These are phyloP conservation scores for Horisme vitalbata DNA, from an alignment of 2,888 invertebrate species.

Conservation along the genomic window DNA sequence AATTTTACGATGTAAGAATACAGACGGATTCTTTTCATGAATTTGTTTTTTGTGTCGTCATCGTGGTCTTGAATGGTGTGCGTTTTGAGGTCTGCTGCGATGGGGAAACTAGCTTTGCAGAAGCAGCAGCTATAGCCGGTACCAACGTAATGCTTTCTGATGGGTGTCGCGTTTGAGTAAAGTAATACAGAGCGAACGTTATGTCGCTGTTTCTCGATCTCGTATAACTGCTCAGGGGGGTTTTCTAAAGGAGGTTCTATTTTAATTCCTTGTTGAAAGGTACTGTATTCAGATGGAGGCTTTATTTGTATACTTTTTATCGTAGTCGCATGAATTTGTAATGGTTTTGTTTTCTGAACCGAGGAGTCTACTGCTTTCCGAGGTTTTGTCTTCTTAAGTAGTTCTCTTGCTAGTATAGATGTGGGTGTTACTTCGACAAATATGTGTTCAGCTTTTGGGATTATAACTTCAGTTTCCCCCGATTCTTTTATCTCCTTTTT, in stretches of 20 bases:
- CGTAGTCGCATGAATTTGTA: neutral
- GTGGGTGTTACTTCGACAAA: neutral
- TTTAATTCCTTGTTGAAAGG: neutral
- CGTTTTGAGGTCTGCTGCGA: slow-evolving; percentile 50
- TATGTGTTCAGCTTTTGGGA: slow-evolving; percentile 9
- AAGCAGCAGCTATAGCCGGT: slow-evolving; percentile 54
- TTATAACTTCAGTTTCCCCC: slow-evolving; percentile 33
- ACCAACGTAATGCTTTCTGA: slow-evolving; percentile 37
- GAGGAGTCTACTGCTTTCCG: neutral
- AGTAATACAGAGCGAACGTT: slow-evolving; percentile 40
- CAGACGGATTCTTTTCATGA: slow-evolving; percentile 21
- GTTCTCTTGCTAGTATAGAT: slow-evolving; percentile 1
- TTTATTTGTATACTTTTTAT: slow-evolving; percentile 2
- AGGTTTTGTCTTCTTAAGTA: slow-evolving; percentile 22
- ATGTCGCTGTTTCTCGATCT: slow-evolving; percentile 23
- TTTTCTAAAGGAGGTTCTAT: neutral
- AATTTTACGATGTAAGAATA: slow-evolving; percentile 48
- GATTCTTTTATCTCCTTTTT: slow-evolving; percentile 13
- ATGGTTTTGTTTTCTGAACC: neutral
- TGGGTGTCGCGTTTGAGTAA: slow-evolving; percentile 50
- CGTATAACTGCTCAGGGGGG: neutral
- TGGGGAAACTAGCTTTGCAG: slow-evolving; percentile 44
- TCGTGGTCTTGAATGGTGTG: slow-evolving; percentile 43
- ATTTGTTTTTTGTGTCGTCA: slow-evolving; percentile 13
- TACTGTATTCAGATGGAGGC: neutral